phyloP scores from a whole-genome alignment of 2,113 vertebrate genomes.

The Vulpes vulpes region DNA sequence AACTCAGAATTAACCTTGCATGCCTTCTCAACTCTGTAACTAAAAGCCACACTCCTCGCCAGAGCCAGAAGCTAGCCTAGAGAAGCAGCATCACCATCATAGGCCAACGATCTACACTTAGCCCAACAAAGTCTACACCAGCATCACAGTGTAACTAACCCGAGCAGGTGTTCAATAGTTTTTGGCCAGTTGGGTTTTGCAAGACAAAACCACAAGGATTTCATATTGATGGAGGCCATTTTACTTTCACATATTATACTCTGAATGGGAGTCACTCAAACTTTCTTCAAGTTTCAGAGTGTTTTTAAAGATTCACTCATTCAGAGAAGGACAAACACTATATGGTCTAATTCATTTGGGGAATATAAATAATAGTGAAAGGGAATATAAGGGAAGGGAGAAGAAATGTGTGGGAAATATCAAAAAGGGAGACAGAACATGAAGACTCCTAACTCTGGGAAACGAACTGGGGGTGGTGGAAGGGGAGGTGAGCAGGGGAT shows the following conservation, averaged over 20 bases:
- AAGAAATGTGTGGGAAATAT: too few species aligned
- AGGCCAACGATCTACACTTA: neutral
- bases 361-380: too few species aligned
- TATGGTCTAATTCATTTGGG: too few species aligned
- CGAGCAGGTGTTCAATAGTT: neutral
- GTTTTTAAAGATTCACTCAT: constrained; percentile 26
- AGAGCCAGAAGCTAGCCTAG: neutral
- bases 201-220: neutral
- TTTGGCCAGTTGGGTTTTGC: neutral
- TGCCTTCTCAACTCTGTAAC: constrained; percentile 4
- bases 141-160: neutral
- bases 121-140: neutral
- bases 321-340: neutral
- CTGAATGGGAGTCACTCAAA: neutral
- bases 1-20: constrained; percentile 63
- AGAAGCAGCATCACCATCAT: neutral
- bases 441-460: too few species aligned
- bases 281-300: constrained; percentile 16
- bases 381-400: too few species aligned
- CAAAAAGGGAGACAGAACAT: too few species aligned
- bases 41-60: neutral
- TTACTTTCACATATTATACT: constrained; percentile 19
- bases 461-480: too few species aligned
- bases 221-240: neutral
- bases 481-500: too few species aligned